Base-by-base conservation (phyloP, 2,797 vertebrate genomes). In the Poeciliopsis paucimaculata region DNA sequence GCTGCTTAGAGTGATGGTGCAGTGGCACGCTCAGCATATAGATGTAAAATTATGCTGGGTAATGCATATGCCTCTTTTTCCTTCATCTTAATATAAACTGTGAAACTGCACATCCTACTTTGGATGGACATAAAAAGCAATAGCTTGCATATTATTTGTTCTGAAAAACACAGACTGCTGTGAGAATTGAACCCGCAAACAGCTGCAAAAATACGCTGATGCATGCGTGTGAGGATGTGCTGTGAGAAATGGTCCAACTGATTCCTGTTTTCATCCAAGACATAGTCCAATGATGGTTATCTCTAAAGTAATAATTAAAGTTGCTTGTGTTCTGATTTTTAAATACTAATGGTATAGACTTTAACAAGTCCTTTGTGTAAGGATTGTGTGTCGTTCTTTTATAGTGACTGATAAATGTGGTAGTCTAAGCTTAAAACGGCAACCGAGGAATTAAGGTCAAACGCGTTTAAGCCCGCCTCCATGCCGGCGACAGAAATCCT, bases 391-490 rank as follows among this genome's bases (percentile, higher is more conserved):
- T 10, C 7, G 57, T n/a, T 18, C 26, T 46, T 75, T 60, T 10
- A 26, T 26, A 9, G 28, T 70, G 73, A 76, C 47, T n/a, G 20
- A 23, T 15, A 41, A 75, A 41, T 70, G 39, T 15, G 11, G 39
- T n/a, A 70, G 39, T 70, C 66, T 70, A 6, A 84, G 47, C 75
- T 90, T 82, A 80, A 86, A 92, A 90, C 87, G 80, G 81, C 68
- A 77, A 71, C 84, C 73, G 55, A 51, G 10, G 79, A 87, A 84
- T 86, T 70, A 79, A 88, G 89, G 86, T 88, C 78, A 89, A 88
- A 82, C 46, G 75, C 28, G 5, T 53, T 78, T 72, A 79, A 79
- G 74, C 41, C 82, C 75, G 46, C 46, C 41, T 66, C 45, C 47
- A 55, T 78, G 43, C 73, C 73, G 53, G 77, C 41, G 64, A 72